Base-by-base conservation (phyloP, 2,797 vertebrate genomes). In the Micropoecilia bifurca region DNA sequence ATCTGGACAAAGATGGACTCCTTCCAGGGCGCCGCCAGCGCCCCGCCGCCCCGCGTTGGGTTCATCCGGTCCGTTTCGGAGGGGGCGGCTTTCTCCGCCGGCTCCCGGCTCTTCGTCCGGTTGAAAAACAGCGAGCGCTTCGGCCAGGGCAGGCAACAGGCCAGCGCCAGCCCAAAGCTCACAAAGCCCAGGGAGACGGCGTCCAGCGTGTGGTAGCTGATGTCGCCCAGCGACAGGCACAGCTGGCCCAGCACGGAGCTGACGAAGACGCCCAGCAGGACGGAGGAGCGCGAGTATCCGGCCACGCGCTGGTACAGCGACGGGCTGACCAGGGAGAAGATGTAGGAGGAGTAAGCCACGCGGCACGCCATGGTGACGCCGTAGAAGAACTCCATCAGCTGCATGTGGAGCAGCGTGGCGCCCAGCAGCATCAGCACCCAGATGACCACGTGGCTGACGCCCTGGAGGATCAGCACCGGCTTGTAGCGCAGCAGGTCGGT, bases 301-400 rank as follows among this genome's bases (percentile, higher is more conserved):
- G 98, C 98, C 91, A 97, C 96, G 0, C 94, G 97, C 94, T 99
- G 99, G 91, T 99, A 99, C 36, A 90, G 88, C 0, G 72, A 81
- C 0, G 97, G 97, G 9, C 81, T 84, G n/a, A 99, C 97, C 2
- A 99, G 94, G 0, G 97, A 97, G 95, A 99, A 99, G 91, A 99
- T 97, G 87, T 99, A 99, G 79, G 99, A 99, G 82, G 99, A 99
- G 88, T 98, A 99, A 74, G 98, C 99, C 0, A 99, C 96, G 0
- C 99, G 97, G 0, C 97, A 96, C 0, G 98, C 98, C 98, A 99
- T 98, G 71, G 97, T 97, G 92, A 99, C 22, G 66, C 97, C 93
- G 0, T 97, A 99, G 95, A 97, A 99, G 89, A 98, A 95, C 95
- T 99, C 99, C 98, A 99, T 98, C 82, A 98, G 85, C 92, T 99